phyloP scores from a whole-genome alignment of 2,113 vertebrate species.

The Eleginops maclovinus region DNA sequence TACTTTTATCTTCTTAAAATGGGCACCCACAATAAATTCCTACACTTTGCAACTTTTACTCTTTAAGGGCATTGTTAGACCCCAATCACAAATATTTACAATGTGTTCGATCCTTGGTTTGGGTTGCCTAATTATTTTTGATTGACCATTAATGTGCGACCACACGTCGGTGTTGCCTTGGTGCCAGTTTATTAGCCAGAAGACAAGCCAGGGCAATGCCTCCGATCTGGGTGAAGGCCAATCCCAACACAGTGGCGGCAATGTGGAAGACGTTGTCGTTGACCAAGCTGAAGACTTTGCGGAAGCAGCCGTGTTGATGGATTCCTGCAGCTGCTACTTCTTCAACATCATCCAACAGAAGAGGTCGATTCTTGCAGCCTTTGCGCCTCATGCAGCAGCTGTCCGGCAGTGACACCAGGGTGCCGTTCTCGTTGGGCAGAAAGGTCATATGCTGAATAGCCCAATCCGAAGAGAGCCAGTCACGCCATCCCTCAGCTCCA shows the following conservation, averaged over 20 bases:
- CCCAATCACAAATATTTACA: neutral
- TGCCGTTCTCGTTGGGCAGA: slow-evolving; percentile 67
- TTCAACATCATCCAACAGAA: slow-evolving; percentile 66
- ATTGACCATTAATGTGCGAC: slow-evolving; percentile 55
- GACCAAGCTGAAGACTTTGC: slow-evolving; percentile 86
- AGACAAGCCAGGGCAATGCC: slow-evolving; percentile 87
- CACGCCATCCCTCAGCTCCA: slow-evolving; percentile 88
- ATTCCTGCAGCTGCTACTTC: slow-evolving; percentile 67
- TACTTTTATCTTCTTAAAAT: neutral
- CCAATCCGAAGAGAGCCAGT: slow-evolving; percentile 90
- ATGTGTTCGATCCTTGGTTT: neutral
- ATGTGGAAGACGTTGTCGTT: slow-evolving; percentile 88
- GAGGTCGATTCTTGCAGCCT: slow-evolving; percentile 83
- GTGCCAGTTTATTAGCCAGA: slow-evolving; percentile 83
- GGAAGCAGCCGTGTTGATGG: slow-evolving; percentile 87
- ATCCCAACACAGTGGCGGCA: slow-evolving; percentile 85
- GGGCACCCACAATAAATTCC: neutral
- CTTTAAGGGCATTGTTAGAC: neutral
- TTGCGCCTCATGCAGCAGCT: slow-evolving; percentile 88
- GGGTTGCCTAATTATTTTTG: neutral
- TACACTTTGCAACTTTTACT: slow-evolving; percentile 12
- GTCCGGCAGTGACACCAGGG: slow-evolving; percentile 84
- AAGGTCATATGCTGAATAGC: slow-evolving; percentile 75
- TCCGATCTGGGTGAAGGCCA: slow-evolving; percentile 85
- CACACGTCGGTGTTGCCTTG: slow-evolving; percentile 68